Percentiles rank a stretch among this genome's conserved stretches.
These are phyloP conservation scores for Argyresthia albistria DNA, from an alignment of 2,888 invertebrate genomes.

Conservation along the genomic window DNA sequence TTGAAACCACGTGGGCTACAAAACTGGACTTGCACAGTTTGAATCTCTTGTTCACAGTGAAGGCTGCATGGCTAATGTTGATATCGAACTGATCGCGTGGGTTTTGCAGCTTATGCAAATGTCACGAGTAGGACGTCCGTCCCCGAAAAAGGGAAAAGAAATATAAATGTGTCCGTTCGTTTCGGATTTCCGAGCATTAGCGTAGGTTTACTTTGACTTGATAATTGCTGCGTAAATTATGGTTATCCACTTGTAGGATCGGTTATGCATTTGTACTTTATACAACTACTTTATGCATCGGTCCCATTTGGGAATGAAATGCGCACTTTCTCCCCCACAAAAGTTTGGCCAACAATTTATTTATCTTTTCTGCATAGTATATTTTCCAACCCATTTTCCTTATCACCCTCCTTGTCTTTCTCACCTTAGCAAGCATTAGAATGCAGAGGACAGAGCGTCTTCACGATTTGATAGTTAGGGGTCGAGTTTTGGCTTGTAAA, in stretches of 20 bases:
- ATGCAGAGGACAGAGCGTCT: constrained; percentile 21
- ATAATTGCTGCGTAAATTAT: constrained; percentile 3
- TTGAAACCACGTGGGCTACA: too few relatives aligned
- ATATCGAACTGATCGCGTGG: constrained; percentile 26
- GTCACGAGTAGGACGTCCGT: constrained; percentile 56
- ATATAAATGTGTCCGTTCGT: constrained; percentile 60
- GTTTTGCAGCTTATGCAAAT: constrained; percentile 50
- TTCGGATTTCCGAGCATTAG: constrained; percentile 13
- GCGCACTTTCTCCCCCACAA: not conserved
- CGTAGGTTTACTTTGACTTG: constrained; percentile 26
- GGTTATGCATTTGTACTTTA: too few relatives aligned
- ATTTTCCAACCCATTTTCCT: not conserved
- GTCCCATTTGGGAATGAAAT: not conserved
- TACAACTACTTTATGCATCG: not conserved
- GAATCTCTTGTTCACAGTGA: not conserved
- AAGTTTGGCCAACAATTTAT: not conserved
- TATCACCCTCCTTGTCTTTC: constrained; percentile 19
- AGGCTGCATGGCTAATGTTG: too few relatives aligned
- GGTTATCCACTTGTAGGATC: not conserved
- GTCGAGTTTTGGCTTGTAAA: constrained; percentile 29
- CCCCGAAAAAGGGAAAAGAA: constrained; percentile 59
- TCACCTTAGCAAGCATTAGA: constrained; percentile 15
- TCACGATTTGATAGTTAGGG: constrained; percentile 31
- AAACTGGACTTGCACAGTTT: too few relatives aligned
- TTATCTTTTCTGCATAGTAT: too few relatives aligned